These are phyloP conservation scores for Halcyon leucocephala DNA, from an alignment of 2,797 vertebrate species.

Conservation along the genomic window DNA sequence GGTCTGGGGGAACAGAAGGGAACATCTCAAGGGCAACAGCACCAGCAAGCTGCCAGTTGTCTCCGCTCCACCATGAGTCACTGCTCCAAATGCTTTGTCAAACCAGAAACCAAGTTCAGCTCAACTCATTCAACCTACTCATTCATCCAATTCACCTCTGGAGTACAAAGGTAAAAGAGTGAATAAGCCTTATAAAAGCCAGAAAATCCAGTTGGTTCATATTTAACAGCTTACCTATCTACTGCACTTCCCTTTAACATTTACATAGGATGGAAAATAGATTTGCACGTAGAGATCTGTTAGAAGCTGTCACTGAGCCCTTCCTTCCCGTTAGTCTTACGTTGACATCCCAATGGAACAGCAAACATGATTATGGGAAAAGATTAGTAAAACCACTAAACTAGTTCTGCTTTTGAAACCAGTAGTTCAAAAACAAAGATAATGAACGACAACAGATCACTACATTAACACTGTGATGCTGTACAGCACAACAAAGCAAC, in stretches of 20 bases:
- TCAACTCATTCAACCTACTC: not conserved
- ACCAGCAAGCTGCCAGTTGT: not conserved
- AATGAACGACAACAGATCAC: not conserved
- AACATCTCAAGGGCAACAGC: not conserved
- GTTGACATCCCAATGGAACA: slow-evolving; percentile 29
- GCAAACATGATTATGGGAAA: slow-evolving; percentile 19
- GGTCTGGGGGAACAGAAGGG: not conserved
- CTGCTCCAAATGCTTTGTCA: not conserved
- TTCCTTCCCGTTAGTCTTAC: slow-evolving; percentile 25
- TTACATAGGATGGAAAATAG: slow-evolving; percentile 41
- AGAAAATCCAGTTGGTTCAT: slow-evolving; percentile 34
- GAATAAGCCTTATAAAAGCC: slow-evolving; percentile 3
- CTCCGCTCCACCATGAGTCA: not conserved
- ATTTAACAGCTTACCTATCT: slow-evolving; percentile 2
- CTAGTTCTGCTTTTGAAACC: not conserved
- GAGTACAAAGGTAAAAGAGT: not conserved
- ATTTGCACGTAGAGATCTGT: slow-evolving; percentile 46
- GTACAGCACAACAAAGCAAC: not conserved
- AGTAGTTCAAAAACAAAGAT: not conserved
- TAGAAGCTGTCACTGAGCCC: slow-evolving; percentile 22
- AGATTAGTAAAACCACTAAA: slow-evolving; percentile 2
- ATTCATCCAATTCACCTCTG: not conserved
- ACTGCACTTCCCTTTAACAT: slow-evolving; percentile 9
- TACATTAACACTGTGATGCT: not conserved
- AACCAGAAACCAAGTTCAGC: not conserved